Evolutionary conservation across 2,797 vertebrate species (phyloP).

Genomic region (Oophaga sylvatica): DNA sequence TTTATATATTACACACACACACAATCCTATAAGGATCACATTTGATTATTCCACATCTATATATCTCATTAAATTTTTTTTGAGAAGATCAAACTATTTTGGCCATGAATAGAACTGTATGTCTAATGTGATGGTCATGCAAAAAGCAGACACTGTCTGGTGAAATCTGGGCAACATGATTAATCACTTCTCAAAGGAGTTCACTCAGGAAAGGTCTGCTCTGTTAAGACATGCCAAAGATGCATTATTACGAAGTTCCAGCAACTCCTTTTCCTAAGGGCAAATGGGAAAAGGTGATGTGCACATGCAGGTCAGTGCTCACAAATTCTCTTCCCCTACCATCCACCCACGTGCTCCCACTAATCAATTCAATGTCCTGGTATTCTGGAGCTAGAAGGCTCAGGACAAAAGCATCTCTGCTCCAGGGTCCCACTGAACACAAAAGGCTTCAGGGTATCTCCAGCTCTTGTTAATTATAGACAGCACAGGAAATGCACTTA

Average conservation of each 20-base stretch:
- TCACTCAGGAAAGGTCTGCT: slow-evolving; percentile 40
- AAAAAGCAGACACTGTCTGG: not conserved
- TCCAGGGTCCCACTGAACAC: slow-evolving; percentile 22
- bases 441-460: not conserved
- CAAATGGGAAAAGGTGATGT: not conserved
- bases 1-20: too few relatives aligned
- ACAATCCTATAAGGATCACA: too few relatives aligned
- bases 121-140: not conserved
- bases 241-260: slow-evolving; percentile 52
- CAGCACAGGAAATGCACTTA: not conserved
- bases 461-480: not conserved
- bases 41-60: too few relatives aligned
- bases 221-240: slow-evolving; percentile 57
- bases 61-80: too few relatives aligned
- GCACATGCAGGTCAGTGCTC: slow-evolving; percentile 57
- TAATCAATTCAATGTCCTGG: slow-evolving; percentile 51
- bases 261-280: slow-evolving; percentile 56
- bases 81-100: not conserved
- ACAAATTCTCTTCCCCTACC: slow-evolving; percentile 39
- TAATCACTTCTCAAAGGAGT: slow-evolving; percentile 42
- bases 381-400: slow-evolving; percentile 2
- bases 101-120: not conserved
- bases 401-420: slow-evolving; percentile 48
- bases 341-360: slow-evolving; percentile 52
- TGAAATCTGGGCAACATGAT: slow-evolving; percentile 32